Percentiles rank a stretch among this genome's conserved stretches.
Evolutionary conservation across 2,113 vertebrate species (phyloP).

Genomic region (Martes martes): DNA sequence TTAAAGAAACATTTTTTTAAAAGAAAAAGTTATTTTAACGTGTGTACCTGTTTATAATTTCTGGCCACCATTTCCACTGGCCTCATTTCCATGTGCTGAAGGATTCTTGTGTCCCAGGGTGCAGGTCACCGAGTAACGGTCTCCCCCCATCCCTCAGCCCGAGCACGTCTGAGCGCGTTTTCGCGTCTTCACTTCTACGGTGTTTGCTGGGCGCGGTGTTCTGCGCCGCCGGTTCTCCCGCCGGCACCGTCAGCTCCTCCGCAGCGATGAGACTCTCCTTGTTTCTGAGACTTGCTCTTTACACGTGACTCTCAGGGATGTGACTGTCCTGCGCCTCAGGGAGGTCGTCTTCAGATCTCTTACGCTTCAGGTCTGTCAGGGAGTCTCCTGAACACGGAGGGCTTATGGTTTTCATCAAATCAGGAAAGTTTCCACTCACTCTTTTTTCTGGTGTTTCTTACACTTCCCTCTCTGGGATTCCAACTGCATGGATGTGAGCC

Average conservation of each 20-base stretch:
- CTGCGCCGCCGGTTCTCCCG: too few relatives aligned
- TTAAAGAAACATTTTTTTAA: neutral
- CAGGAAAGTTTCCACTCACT: neutral
- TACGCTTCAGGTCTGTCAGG: neutral
- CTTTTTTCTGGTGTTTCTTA: neutral
- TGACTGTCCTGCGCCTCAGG: neutral
- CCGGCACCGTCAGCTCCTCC: neutral
- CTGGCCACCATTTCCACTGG: neutral
- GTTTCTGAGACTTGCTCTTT: neutral
- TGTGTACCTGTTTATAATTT: neutral
- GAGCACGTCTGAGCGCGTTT: fast-evolving
- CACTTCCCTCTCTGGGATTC: neutral
- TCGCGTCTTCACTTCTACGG: neutral
- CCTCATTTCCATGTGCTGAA: neutral
- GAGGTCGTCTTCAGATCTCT: neutral
- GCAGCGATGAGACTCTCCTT: neutral
- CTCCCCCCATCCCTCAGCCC: neutral
- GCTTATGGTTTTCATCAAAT: neutral
- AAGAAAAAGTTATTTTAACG: neutral
- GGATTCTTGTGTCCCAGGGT: neutral
- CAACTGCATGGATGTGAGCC: neutral
- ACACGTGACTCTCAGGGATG: neutral
- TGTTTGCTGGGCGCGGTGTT: too few relatives aligned
- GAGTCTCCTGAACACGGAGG: neutral
- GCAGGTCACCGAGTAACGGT: fast-evolving